These are phyloP conservation scores for Brachymystax lenok DNA, from an alignment of 2,797 vertebrate species.

Conservation along the genomic window DNA sequence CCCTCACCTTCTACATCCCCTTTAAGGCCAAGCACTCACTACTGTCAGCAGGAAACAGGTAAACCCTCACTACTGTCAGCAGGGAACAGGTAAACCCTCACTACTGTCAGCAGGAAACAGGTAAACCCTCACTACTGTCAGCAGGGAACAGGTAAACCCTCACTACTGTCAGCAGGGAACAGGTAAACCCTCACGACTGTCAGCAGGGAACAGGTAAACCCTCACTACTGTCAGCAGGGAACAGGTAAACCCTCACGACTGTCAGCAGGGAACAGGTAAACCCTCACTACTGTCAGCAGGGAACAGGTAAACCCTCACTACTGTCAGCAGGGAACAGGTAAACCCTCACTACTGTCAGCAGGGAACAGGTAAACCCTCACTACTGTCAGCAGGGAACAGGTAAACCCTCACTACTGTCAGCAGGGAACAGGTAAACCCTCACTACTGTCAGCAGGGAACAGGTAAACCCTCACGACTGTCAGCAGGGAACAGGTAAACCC, in stretches of 20 bases:
- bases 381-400: slow-evolving; percentile 92
- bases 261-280: slow-evolving; percentile 89
- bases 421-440: slow-evolving; percentile 73
- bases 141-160: too few species aligned
- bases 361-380: slow-evolving; percentile 74
- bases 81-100: too few species aligned
- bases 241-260: slow-evolving; percentile 82
- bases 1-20: slow-evolving; percentile 93
- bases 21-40: slow-evolving; percentile 92
- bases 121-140: too few species aligned
- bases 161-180: too few species aligned
- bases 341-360: not conserved
- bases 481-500: slow-evolving; percentile 68
- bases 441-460: slow-evolving; percentile 89
- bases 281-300: too few species aligned
- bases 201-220: too few species aligned
- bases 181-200: too few species aligned
- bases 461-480: slow-evolving; percentile 67
- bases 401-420: slow-evolving; percentile 47
- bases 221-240: too few species aligned
- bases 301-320: slow-evolving; percentile 79
- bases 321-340: slow-evolving; percentile 92
- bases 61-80: too few species aligned
- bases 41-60: slow-evolving; percentile 49
- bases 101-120: too few species aligned